Evolutionary conservation across 2,113 vertebrate species (phyloP), one percentile per base, ranked within the genome.

Genomic region (Pheucticus melanocephalus): DNA sequence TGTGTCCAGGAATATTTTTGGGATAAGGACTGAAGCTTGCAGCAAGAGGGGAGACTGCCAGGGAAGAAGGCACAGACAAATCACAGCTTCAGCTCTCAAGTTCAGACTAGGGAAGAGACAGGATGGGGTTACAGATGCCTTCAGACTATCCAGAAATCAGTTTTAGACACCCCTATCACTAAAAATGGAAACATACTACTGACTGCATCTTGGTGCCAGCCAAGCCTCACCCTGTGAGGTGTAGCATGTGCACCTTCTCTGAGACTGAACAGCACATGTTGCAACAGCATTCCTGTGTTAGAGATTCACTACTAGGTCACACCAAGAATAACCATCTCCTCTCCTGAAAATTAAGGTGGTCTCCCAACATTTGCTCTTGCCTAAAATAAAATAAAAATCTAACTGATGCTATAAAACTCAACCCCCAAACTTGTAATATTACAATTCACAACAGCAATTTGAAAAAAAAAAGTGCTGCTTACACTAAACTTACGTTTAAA

Each of bases 1-100:
- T 30, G 24, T 10, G 8, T 35, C n/a, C 0, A 2, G 53, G 14
- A 31, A 30, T 28, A 57, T 1, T 0, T 75, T 15, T 33, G 31
- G 57, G 57, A 28, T 3, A 1, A 85, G 22, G 44, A 69, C 31
- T 15, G 31, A 72, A 57, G 40, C 15, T 30, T 48, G 37, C 28
- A 78, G 37, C 10, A 69, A 64, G 71, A 69, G 10, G 15, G 11
- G 13, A 70, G 25, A 23, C 35, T 66, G 33, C 13, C 27, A 68
- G 66, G 22, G 63, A 54, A 14, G 33, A 60, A 57, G 22, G 59
- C 23, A 77, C 0, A 2, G 63, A 9, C 40, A 19, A 76, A 42
- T 48, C 20, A 61, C 18, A 91, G 50, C 33, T 88, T 87, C 3
- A 3, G 40, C 28, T 60, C 24, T 40, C 9, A 5, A 88, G 31